Conservation (phyloP, 2,113 vertebrate genomes). For the Hippopotamus amphibius region DNA sequence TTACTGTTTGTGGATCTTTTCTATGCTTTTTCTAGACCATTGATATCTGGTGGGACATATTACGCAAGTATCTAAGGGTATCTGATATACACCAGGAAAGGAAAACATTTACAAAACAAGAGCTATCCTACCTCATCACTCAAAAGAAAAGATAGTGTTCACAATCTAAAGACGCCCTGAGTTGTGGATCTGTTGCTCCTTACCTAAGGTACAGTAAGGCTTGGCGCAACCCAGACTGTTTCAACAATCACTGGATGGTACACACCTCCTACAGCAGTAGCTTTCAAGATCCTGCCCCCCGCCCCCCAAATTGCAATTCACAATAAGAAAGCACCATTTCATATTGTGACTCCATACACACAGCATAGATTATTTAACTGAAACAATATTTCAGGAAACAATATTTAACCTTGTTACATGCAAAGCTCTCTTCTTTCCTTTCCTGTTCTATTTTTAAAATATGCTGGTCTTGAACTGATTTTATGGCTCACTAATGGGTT, state of each 20-base stretch:
- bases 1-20: neutral
- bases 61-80: neutral
- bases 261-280: neutral
- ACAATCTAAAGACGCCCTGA: neutral
- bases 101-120: neutral
- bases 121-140: neutral
- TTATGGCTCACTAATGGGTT: neutral
- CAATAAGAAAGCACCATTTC: neutral
- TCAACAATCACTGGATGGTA: neutral
- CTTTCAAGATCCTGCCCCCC: neutral
- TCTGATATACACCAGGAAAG: neutral
- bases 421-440: neutral
- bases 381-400: neutral
- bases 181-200: neutral
- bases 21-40: neutral
- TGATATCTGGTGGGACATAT: neutral
- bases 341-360: neutral
- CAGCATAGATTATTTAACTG: neutral
- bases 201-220: neutral
- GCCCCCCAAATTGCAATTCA: neutral
- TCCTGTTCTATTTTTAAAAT: conserved; percentile 47
- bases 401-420: neutral
- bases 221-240: neutral
- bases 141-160: neutral
- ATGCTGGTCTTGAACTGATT: conserved; percentile 26